Evolutionary conservation across 2,113 vertebrate genomes (phyloP), one percentile per base, ranked within the genome.

Genomic region (Hoplias malabaricus): DNA sequence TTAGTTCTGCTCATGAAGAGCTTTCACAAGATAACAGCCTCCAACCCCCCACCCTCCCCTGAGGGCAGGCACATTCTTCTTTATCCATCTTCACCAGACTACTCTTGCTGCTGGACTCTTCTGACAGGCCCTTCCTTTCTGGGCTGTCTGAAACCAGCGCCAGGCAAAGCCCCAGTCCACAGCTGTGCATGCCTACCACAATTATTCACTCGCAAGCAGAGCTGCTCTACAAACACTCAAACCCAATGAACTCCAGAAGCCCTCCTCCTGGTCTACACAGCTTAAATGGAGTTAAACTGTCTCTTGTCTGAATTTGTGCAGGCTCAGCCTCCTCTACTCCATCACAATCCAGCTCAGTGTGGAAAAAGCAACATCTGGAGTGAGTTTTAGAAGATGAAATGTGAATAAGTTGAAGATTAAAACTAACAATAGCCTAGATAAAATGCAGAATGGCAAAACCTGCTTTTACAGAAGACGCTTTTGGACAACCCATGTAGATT

Each of bases 181-280:
- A 82, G 81, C 75, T 80, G 82, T 81, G 78, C 84, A 54, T 81
- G 80, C 81, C 84, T 80, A 53, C 69, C 62, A 65, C 71, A 69
- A 80, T 85, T 84, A 91, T 79, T 88, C 88, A 86, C 57, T n/a
- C 50, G 33, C 13, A 72, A 31, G 4, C 23, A 2, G 21, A 34
- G 19, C 62, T 59, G 75, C 79, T 80, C 84, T 78, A 83, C 82
- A 88, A 84, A 85, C 86, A 82, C 54, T 3, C 16, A 84, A 72
- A 88, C 87, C 77, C 80, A 83, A 65, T 57, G 23, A 68, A 62
- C 74, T 77, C 43, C 36, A 43, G 50, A 33, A 33, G 31, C 56
- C 13, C 23, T 7, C n/a, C 40, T 73, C 27, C 12, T 5, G 27
- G 38, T 27, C 3, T 21, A 21, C 10, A 53, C 27, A 29, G 57